phyloP scores from a whole-genome alignment of 2,888 invertebrate genomes.

The Dermolepida albohirtum region DNA sequence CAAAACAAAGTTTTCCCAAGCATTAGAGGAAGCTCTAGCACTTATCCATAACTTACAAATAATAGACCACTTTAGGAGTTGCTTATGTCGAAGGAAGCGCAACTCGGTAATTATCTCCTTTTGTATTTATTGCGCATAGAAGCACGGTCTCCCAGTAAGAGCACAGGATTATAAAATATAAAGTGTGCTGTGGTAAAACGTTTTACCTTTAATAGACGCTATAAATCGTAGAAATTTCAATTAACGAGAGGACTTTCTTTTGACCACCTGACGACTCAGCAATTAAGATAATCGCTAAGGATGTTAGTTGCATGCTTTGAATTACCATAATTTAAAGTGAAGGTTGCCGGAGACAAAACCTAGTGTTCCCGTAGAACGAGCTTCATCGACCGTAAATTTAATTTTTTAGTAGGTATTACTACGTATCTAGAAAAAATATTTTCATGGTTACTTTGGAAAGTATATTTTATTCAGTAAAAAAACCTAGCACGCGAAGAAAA shows the following conservation, averaged over 20 bases:
- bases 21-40: neutral
- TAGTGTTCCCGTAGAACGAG: neutral
- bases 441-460: too few species aligned
- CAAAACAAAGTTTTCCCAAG: slow-evolving; percentile 4
- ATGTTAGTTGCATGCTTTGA: slow-evolving; percentile 4
- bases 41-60: slow-evolving; percentile 21
- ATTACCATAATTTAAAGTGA: slow-evolving; percentile 16
- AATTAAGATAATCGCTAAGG: slow-evolving; percentile 26
- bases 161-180: slow-evolving; percentile 13
- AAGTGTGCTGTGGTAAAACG: slow-evolving; percentile 13
- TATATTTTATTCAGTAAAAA: too few species aligned
- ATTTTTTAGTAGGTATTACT: too few species aligned
- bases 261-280: slow-evolving; percentile 16
- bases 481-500: too few species aligned
- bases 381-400: too few species aligned
- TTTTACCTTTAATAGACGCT: slow-evolving; percentile 21
- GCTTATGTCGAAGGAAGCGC: slow-evolving; percentile 22
- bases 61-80: slow-evolving; percentile 16
- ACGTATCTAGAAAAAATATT: too few species aligned
- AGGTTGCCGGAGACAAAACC: slow-evolving; percentile 2
- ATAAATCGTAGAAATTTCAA: slow-evolving; percentile 32
- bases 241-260: slow-evolving; percentile 23
- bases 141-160: slow-evolving; percentile 6
- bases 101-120: slow-evolving; percentile 25
- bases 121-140: slow-evolving; percentile 20